Conservation (phyloP, 2,113 vertebrate species). For the Macquaria australasica region DNA sequence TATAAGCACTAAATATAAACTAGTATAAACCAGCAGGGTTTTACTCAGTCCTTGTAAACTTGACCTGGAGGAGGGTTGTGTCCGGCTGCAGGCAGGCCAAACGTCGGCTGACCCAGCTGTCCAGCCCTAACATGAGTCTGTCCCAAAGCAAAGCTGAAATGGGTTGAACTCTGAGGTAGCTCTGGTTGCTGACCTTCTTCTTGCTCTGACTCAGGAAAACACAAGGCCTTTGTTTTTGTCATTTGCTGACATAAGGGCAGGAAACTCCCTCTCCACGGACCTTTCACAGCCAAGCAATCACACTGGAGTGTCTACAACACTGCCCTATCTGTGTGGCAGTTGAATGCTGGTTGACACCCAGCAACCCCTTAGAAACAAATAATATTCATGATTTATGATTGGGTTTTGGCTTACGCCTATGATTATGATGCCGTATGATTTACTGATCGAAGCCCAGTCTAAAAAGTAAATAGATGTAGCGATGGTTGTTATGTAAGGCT, state of each 20-base stretch:
- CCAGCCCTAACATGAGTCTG: constrained; percentile 19
- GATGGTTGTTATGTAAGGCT: constrained; percentile 62
- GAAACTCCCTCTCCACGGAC: constrained; percentile 69
- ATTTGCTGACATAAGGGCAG: constrained; percentile 69
- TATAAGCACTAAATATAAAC: constrained; percentile 81
- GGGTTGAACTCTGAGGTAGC: constrained; percentile 43
- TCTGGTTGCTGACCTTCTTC: constrained; percentile 55
- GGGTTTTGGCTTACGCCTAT: constrained; percentile 58
- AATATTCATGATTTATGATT: constrained; percentile 65
- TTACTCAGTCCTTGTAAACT: constrained; percentile 63
- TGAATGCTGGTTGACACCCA: constrained; percentile 58
- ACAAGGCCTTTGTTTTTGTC: constrained; percentile 70
- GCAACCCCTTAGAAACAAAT: constrained; percentile 51
- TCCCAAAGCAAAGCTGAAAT: constrained; percentile 15
- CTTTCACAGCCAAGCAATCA: constrained; percentile 51
- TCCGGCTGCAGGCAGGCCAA: constrained; percentile 36
- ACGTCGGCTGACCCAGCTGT: constrained; percentile 38
- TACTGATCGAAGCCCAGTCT: constrained; percentile 48
- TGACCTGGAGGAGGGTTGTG: constrained; percentile 56
- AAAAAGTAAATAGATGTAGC: constrained; percentile 69
- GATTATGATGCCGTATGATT: constrained; percentile 65
- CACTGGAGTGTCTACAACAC: constrained; percentile 42
- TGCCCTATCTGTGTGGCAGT: constrained; percentile 46
- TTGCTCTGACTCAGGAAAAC: constrained; percentile 63
- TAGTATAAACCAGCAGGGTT: constrained; percentile 63